phyloP scores from a whole-genome alignment of 2,888 invertebrate genomes.

The Synergus umbraculus region DNA sequence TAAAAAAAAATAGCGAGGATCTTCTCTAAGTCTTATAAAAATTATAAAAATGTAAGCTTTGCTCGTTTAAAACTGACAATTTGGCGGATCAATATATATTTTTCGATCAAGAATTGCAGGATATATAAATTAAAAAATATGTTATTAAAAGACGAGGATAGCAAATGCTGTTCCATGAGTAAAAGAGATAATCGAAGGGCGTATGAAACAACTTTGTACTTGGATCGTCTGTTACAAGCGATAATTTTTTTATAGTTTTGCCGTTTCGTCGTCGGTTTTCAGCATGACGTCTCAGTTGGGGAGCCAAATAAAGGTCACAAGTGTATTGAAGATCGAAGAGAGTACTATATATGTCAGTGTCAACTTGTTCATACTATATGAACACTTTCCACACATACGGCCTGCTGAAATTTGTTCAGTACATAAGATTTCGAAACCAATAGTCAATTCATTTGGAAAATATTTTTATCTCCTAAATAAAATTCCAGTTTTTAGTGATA shows the following conservation, averaged over 20 bases:
- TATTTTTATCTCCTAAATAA: background rate
- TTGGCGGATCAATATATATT: too few species aligned
- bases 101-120: too few species aligned
- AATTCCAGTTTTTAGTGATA: background rate
- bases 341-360: conserved; percentile 9
- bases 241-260: conserved; percentile 9
- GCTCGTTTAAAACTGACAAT: too few species aligned
- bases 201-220: background rate
- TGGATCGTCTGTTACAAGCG: background rate
- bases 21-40: too few species aligned
- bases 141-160: background rate
- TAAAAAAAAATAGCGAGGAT: too few species aligned
- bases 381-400: background rate
- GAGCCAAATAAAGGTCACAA: conserved; percentile 9
- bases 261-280: conserved; percentile 4
- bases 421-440: background rate
- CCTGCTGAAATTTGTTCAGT: background rate
- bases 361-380: background rate
- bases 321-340: background rate
- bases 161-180: background rate
- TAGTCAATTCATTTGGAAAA: background rate
- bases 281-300: conserved; percentile 9
- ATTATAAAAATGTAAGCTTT: too few species aligned
- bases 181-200: background rate
- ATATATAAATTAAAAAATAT: too few species aligned